phyloP scores from a whole-genome alignment of 2,113 vertebrate species.

The Eretmochelys imbricata region DNA sequence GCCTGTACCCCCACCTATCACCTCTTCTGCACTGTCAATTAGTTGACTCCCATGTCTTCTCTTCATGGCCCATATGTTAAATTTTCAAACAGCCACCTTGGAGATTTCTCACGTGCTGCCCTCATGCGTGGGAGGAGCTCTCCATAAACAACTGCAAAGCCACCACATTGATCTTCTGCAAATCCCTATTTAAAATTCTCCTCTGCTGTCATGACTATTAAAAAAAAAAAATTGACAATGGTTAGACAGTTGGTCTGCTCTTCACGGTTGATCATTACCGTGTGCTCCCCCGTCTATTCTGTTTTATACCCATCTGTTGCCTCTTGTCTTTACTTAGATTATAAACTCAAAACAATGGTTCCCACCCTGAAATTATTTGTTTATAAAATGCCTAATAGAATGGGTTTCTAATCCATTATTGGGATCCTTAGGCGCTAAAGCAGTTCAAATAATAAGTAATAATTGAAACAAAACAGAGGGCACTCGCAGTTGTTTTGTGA shows the following conservation, averaged over 20 bases:
- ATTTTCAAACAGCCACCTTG: neutral
- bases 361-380: neutral
- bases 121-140: neutral
- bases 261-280: neutral
- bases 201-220: fast-evolving
- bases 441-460: neutral
- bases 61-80: neutral
- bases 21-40: neutral
- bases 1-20: neutral
- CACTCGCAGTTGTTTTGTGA: neutral
- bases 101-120: neutral
- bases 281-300: neutral
- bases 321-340: neutral
- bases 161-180: neutral
- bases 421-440: neutral
- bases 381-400: neutral
- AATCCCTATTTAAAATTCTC: neutral
- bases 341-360: neutral
- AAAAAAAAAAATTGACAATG: neutral
- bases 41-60: neutral
- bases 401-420: fast-evolving
- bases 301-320: fast-evolving
- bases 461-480: neutral
- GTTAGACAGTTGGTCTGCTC: neutral
- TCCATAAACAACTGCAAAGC: neutral